A percentile compares a stretch with the other conserved stretches of the same genome.
Evolutionary conservation across 2,113 vertebrate genomes (phyloP).

Genomic region (Ancistrus triradiatus): DNA sequence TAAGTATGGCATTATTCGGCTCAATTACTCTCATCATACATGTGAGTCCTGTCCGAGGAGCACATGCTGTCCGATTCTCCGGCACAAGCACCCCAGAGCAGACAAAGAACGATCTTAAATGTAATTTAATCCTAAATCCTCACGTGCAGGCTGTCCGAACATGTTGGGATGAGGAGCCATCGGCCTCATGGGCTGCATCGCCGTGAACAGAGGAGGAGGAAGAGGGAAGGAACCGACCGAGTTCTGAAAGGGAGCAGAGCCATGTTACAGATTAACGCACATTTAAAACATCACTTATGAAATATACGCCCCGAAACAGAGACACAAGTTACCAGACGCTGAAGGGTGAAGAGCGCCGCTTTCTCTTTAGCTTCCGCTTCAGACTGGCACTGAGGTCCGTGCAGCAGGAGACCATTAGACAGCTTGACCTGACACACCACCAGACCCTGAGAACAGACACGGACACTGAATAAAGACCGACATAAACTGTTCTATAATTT

Average conservation of each 20-base stretch:
- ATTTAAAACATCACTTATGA: no score
- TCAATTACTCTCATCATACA: no score
- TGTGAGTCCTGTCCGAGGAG: no score
- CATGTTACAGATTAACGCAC: no score
- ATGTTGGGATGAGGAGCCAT: conserved; percentile 62
- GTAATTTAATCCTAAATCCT: conserved; percentile 32
- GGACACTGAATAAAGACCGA: neutral
- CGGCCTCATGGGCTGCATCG: conserved; percentile 72
- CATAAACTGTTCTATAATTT: no score
- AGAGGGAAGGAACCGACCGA: conserved; percentile 82
- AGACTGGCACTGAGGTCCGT: conserved; percentile 86
- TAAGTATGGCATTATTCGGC: no score
- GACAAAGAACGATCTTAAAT: neutral
- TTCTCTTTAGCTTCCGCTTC: conserved; percentile 93
- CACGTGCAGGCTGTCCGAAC: conserved; percentile 72
- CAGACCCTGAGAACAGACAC: conserved; percentile 67
- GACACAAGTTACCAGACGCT: conserved; percentile 91
- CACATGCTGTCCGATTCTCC: no score
- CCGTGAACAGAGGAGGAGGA: conserved; percentile 77
- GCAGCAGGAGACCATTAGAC: conserved; percentile 83
- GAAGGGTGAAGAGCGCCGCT: conserved; percentile 85
- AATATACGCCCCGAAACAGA: no score
- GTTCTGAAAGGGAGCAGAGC: conserved; percentile 62
- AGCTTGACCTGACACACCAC: conserved; percentile 89
- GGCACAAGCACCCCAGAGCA: neutral